Conservation (phyloP, 2,113 vertebrate genomes). For the Panthera uncia region DNA sequence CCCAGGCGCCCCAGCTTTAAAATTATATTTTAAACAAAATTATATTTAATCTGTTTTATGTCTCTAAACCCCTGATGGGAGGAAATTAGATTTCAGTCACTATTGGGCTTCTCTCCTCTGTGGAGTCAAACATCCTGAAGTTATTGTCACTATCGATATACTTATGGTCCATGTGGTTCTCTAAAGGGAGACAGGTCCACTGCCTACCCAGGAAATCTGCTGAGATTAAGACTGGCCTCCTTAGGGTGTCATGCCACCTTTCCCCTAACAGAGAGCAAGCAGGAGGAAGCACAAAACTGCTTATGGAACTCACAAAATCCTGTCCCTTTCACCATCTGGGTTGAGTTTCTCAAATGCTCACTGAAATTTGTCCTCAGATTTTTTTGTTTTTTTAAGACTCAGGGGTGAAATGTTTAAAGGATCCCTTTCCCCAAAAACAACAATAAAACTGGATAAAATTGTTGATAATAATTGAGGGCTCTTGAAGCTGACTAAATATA, state of each 20-base stretch:
- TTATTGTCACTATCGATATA: background rate
- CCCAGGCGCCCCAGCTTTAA: too few species aligned
- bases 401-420: background rate
- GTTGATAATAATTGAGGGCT: background rate
- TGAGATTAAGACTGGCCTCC: background rate
- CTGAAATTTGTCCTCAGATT: background rate
- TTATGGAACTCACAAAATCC: background rate
- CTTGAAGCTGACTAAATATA: background rate
- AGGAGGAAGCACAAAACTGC: background rate
- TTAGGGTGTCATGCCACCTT: background rate
- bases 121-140: background rate
- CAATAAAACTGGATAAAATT: background rate
- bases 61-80: background rate
- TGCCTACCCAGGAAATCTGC: background rate
- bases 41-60: background rate
- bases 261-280: background rate
- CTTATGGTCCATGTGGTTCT: background rate
- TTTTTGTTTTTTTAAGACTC: background rate
- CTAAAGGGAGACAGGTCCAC: background rate
- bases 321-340: background rate
- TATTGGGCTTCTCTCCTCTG: background rate
- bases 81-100: background rate
- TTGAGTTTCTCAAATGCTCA: background rate
- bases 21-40: background rate
- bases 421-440: background rate